Evolutionary conservation across 2,113 vertebrate genomes (phyloP).

Genomic region (Eretmochelys imbricata): DNA sequence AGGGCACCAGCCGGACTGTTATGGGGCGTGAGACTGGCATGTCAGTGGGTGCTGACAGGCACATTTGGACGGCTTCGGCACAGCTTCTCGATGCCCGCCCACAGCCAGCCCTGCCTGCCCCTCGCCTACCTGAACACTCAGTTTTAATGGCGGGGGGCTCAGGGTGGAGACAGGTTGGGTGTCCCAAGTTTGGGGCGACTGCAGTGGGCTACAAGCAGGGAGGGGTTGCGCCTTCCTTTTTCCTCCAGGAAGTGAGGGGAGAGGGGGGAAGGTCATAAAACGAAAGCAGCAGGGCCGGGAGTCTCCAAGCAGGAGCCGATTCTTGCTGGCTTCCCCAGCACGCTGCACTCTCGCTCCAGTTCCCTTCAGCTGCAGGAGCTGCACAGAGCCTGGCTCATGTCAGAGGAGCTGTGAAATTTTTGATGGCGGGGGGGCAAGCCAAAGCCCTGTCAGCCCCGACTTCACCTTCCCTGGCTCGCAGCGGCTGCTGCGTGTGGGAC

Average conservation of each 20-base stretch:
- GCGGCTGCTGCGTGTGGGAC: neutral
- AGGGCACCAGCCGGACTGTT: neutral
- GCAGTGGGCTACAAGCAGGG: too few relatives aligned
- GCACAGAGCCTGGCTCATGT: neutral
- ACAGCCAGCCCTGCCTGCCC: too few relatives aligned
- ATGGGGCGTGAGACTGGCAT: neutral
- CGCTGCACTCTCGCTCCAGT: rapidly evolving
- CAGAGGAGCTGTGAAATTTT: neutral
- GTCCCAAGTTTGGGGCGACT: neutral
- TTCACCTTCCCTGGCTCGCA: neutral
- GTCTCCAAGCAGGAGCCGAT: rapidly evolving
- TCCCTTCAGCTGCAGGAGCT: rapidly evolving
- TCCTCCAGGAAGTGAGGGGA: rapidly evolving
- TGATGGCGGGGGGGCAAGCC: rapidly evolving
- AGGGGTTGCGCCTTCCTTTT: neutral
- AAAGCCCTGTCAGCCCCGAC: neutral
- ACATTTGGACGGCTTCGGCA: neutral
- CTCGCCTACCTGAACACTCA: neutral
- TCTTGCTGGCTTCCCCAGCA: rapidly evolving
- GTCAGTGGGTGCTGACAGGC: rapidly evolving
- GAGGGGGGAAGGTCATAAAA: neutral
- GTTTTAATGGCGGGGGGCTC: neutral
- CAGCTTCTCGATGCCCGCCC: rapidly evolving
- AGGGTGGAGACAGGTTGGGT: neutral
- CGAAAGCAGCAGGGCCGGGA: rapidly evolving